Evolutionary conservation across 2,888 invertebrate genomes (phyloP), one percentile per base, ranked within the genome.

Genomic region (Sarcophaga carnaria): DNA sequence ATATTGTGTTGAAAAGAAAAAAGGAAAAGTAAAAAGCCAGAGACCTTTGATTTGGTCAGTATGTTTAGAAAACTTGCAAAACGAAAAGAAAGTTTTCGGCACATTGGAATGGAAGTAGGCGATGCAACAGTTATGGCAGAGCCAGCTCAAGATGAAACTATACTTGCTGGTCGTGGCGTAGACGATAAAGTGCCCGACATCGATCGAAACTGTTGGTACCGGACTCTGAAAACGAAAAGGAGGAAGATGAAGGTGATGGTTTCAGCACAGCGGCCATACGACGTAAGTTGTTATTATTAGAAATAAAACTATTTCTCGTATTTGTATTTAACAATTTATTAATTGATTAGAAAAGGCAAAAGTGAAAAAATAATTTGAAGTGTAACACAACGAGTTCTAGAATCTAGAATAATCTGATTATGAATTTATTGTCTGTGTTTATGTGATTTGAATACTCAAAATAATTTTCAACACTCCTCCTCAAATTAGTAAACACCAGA

Each of bases 71-170:
- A 87, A 85, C 60, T 87, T 88, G 83, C 90, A 89, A 90, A 91
- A 91, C 82, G 90, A 74, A 91, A 91, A 83, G 90, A 91, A 72
- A 90, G 90, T 89, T 91, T 91, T 89, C 90, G 89, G 60, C 87
- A 89, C 77, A 90, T 91, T 27, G 90, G 90, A 89, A 91, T 91
- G 90, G 90, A 90, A 87, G 90, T 90, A 88, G 90, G 90, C 87
- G 90, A 90, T 88, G 87, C 89, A 78, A 87, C 82, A 77, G 80
- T 87, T 74, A 66, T 82, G 85, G 74, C 87, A 72, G 69, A 81
- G 70, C 74, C 79, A 67, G 69, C 59, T 75, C 75, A 83, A 60
- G 80, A 75, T 64, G 37, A 83, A 81, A 83, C 80, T 84, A 82
- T 80, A 86, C 80, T 75, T 81, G 60, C 72, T 22, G 62, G 22